Conservation (phyloP, 1,140 invertebrate genomes). For the Platorchestia sp. region DNA sequence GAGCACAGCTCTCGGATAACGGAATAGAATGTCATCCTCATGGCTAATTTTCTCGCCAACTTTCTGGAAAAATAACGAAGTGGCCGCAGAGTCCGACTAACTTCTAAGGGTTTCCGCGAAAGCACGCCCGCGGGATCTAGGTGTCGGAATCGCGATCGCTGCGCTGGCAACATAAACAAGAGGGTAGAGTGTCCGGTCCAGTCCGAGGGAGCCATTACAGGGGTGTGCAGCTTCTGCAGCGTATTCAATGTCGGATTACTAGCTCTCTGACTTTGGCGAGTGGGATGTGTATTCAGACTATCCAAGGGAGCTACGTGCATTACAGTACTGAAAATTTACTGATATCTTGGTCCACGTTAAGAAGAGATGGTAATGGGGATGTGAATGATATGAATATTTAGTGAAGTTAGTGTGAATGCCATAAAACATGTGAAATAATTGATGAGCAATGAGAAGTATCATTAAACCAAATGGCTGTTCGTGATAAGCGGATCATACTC, state of each 20-base stretch:
- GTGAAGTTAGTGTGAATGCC: no score
- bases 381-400: no score
- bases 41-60: constrained; percentile 6
- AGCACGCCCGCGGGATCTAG: neutral
- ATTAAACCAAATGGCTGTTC: neutral
- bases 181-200: neutral
- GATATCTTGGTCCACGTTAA: neutral
- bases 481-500: no score
- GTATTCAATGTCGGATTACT: neutral
- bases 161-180: neutral
- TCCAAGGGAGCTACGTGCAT: neutral
- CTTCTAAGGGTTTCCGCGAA: neutral
- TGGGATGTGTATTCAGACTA: neutral
- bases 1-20: neutral
- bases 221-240: no score
- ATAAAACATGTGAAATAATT: neutral
- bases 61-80: neutral
- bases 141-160: neutral
- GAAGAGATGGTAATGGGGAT: no score
- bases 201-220: neutral
- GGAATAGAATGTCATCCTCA: neutral
- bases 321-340: neutral
- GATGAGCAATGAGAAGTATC: neutral
- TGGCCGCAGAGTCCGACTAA: neutral
- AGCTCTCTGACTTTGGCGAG: neutral